Percentiles rank a stretch among this genome's conserved stretches.
These are phyloP conservation scores for Vulpes lagopus DNA, from an alignment of 2,113 vertebrate species.

Conservation along the genomic window DNA sequence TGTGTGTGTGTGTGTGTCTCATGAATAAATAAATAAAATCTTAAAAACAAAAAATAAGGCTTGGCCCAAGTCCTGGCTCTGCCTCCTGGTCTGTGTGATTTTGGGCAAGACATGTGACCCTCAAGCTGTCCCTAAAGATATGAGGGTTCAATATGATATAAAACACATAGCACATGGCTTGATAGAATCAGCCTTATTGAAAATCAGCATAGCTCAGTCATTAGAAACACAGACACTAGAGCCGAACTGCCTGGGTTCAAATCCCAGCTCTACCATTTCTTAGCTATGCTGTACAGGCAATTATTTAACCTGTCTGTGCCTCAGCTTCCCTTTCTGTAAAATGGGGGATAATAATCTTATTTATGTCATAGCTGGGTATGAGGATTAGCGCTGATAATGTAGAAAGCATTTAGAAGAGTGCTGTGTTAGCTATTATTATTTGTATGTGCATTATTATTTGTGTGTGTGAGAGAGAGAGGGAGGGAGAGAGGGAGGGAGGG, in stretches of 20 bases:
- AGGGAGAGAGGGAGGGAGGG: not conserved
- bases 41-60: not conserved
- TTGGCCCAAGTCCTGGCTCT: not conserved
- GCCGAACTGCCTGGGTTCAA: not conserved
- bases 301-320: not conserved
- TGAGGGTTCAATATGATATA: not conserved
- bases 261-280: not conserved
- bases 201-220: not conserved
- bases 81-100: not conserved
- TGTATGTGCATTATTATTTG: not conserved
- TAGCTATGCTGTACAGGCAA: not conserved
- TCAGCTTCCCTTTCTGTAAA: conserved; percentile 9
- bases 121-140: not conserved
- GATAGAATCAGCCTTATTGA: not conserved
- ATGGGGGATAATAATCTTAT: not conserved
- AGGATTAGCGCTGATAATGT: not conserved
- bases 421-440: not conserved
- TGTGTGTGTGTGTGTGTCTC: too few relatives aligned
- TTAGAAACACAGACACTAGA: not conserved
- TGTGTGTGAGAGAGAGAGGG: not conserved
- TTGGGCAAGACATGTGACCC: not conserved
- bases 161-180: not conserved
- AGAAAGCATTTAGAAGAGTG: not conserved
- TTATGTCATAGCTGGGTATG: not conserved
- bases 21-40: too few relatives aligned